Conservation (phyloP, 2,888 invertebrate species). For the Phlogophora meticulosa region DNA sequence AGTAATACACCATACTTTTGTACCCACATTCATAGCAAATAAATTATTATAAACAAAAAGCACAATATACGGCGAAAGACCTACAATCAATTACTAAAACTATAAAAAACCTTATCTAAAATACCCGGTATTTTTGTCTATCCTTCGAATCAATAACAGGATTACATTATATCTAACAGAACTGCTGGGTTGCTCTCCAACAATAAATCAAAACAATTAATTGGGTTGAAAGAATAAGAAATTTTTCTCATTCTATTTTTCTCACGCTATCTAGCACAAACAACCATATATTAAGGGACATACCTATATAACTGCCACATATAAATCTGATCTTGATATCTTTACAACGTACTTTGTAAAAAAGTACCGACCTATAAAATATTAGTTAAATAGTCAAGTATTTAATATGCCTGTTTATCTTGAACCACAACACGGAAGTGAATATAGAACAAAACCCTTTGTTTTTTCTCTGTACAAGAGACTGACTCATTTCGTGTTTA, state of each 20-base stretch:
- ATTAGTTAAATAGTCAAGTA: neutral
- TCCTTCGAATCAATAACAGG: neutral
- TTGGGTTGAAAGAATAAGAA: conserved; percentile 21
- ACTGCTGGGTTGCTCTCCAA: neutral
- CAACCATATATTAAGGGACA: conserved; percentile 4
- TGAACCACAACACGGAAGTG: conserved; percentile 56
- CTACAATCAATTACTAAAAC: neutral
- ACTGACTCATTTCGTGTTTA: conserved; percentile 54
- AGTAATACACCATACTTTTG: too few species aligned
- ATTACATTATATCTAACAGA: conserved; percentile 8
- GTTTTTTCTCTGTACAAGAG: conserved; percentile 43
- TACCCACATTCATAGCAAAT: too few species aligned
- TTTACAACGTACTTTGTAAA: conserved; percentile 24
- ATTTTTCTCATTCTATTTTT: conserved; percentile 27
- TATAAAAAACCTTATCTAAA: neutral
- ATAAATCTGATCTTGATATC: conserved; percentile 1
- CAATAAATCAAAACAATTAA: conserved; percentile 45
- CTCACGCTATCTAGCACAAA: conserved; percentile 26
- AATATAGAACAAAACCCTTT: conserved; percentile 65
- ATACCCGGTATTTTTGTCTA: neutral
- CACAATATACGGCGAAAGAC: neutral
- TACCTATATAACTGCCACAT: conserved; percentile 1
- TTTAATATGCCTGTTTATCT: conserved; percentile 19
- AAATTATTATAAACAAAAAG: too few species aligned
- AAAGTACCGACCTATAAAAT: too few species aligned